phyloP scores from a whole-genome alignment of 92 coral and sea anemone genomes.

The Nematostella vectensis region DNA sequence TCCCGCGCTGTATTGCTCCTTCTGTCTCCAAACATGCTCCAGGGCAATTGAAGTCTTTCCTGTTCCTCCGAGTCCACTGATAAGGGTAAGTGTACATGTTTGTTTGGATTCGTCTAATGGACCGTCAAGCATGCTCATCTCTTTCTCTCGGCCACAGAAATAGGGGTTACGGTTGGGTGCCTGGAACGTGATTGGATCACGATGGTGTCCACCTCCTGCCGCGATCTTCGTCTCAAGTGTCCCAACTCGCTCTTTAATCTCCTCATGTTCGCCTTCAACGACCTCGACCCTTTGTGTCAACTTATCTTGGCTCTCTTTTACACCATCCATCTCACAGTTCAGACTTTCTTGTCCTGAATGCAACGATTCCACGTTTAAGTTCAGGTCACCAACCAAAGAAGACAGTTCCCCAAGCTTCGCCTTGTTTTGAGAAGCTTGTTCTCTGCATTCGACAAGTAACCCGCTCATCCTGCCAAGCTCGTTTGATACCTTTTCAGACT shows the following conservation, averaged over 20 bases:
- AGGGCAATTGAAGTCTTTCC: constrained; percentile 81
- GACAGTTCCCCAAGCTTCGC: constrained; percentile 4
- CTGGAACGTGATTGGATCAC: constrained; percentile 15
- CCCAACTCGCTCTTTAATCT: constrained; percentile 20
- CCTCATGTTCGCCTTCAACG: constrained; percentile 14
- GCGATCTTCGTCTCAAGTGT: constrained; percentile 16
- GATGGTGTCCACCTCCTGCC: background rate
- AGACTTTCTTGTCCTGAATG: background rate
- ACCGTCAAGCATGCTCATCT: constrained; percentile 22
- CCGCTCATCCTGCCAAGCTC: constrained; percentile 31
- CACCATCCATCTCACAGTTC: background rate
- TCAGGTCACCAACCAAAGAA: background rate
- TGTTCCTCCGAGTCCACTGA: constrained; percentile 79
- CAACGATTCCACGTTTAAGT: constrained; percentile 5
- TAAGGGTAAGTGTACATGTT: constrained; percentile 27
- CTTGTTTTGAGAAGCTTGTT: constrained; percentile 30
- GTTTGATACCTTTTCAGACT: constrained; percentile 34
- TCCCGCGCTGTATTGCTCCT: constrained; percentile 55
- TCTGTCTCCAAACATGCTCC: constrained; percentile 51
- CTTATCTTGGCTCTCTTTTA: constrained; percentile 10
- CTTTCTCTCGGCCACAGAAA: constrained; percentile 51
- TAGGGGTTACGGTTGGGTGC: constrained; percentile 43
- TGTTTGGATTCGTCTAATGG: constrained; percentile 10
- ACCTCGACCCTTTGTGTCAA: constrained; percentile 6
- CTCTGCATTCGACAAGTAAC: no score